phyloP scores from a whole-genome alignment of 2,113 vertebrate genomes.

The Aptenodytes patagonicus region DNA sequence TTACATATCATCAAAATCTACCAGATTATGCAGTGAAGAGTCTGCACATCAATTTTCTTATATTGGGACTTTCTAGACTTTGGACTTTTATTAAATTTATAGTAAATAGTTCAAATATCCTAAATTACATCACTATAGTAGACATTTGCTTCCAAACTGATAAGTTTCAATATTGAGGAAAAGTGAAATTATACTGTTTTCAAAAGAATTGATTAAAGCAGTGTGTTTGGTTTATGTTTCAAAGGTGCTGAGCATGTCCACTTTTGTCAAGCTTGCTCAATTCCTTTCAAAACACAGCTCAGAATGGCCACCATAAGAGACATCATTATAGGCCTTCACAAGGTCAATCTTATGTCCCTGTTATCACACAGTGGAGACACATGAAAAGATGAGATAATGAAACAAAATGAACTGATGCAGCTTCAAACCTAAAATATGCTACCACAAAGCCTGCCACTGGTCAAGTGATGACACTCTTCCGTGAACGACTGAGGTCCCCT shows the following conservation, averaged over 20 bases:
- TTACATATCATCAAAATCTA: background rate
- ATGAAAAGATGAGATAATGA: background rate
- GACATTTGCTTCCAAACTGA: background rate
- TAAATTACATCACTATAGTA: background rate
- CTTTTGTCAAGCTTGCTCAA: background rate
- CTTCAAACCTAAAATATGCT: background rate
- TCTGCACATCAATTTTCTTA: background rate
- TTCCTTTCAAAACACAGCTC: background rate
- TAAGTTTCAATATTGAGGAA: background rate
- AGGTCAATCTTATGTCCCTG: background rate
- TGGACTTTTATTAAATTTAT: background rate
- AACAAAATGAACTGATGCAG: background rate
- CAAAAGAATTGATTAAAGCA: background rate
- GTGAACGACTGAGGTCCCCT: accelerated
- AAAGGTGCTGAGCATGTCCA: background rate
- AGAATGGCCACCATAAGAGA: background rate
- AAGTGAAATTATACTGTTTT: background rate
- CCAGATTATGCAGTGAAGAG: background rate
- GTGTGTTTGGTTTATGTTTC: background rate
- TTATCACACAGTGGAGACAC: background rate
- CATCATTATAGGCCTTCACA: background rate
- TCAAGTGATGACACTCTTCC: background rate
- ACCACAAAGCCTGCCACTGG: background rate
- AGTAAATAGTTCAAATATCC: background rate
- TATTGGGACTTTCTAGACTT: background rate